A percentile compares a stretch with the other conserved stretches of the same genome.
Evolutionary conservation across 1,140 invertebrate species (phyloP).

Genomic region (Cyclina sinensis): DNA sequence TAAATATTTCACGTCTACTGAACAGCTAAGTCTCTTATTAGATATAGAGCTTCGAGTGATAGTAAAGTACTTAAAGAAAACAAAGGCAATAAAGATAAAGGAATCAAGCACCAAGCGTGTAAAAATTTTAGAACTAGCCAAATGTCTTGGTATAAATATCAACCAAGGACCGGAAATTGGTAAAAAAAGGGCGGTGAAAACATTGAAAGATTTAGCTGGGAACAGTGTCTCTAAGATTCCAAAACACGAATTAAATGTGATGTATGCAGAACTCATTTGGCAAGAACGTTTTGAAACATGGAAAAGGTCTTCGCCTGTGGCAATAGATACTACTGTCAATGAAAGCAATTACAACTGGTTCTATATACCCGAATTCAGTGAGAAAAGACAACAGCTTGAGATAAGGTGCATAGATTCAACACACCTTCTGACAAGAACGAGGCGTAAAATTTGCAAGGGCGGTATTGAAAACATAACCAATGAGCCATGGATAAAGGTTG

Average conservation of each 20-base stretch:
- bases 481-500: conserved; percentile 15
- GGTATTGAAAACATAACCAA: not conserved
- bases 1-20: not conserved
- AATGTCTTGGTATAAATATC: not conserved
- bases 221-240: not conserved
- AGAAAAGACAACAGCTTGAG: conserved; percentile 6
- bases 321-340: too few species aligned
- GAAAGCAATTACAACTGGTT: not conserved
- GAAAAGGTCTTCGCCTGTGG: not conserved
- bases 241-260: not conserved
- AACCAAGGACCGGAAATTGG: not conserved
- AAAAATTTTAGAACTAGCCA: not conserved
- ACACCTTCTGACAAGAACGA: conserved; percentile 19
- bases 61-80: conserved; percentile 25
- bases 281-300: not conserved
- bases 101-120: conserved; percentile 10
- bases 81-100: not conserved
- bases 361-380: conserved; percentile 42
- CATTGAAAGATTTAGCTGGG: conserved; percentile 1
- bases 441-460: conserved; percentile 39
- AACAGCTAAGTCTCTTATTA: not conserved
- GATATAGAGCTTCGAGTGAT: conserved; percentile 33
- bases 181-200: conserved; percentile 9
- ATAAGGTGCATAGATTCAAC: conserved; percentile 51
- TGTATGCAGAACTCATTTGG: conserved; percentile 3